Conservation (phyloP, 2,113 vertebrate species). For the Zosterops japonicus region DNA sequence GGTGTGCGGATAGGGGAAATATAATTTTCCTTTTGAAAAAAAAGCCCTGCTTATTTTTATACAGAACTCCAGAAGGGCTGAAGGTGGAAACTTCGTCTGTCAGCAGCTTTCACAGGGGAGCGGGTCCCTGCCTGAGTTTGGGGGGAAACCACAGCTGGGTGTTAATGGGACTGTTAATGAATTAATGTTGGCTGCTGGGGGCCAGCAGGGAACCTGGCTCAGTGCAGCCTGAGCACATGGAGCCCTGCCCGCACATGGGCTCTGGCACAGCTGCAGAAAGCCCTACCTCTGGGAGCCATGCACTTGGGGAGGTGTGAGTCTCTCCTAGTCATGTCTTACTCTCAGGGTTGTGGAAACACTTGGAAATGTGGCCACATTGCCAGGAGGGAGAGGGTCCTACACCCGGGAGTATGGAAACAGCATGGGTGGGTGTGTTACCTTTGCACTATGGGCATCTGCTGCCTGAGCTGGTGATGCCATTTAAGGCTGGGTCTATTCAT, state of each 20-base stretch:
- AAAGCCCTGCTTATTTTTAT: slow-evolving; percentile 57
- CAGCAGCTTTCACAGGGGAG: slow-evolving; percentile 61
- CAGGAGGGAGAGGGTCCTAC: background rate
- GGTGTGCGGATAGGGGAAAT: slow-evolving; percentile 31
- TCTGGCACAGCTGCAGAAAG: background rate
- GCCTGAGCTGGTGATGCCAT: background rate
- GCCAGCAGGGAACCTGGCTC: background rate
- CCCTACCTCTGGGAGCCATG: background rate
- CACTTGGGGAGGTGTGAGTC: background rate
- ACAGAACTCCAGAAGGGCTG: slow-evolving; percentile 52
- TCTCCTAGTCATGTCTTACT: background rate
- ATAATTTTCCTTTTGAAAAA: slow-evolving; percentile 52
- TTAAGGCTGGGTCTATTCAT: background rate
- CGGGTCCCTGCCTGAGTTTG: slow-evolving; percentile 56
- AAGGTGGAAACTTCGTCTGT: slow-evolving; percentile 67
- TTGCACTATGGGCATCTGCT: background rate
- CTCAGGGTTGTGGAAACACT: background rate
- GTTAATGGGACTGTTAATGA: slow-evolving; percentile 71
- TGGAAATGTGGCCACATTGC: background rate
- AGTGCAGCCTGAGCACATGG: background rate
- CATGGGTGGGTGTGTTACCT: background rate
- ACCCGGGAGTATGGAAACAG: background rate
- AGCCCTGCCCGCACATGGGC: background rate
- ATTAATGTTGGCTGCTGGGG: slow-evolving; percentile 62
- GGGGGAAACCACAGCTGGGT: slow-evolving; percentile 69